phyloP scores from a whole-genome alignment of 30 jellyfish, hydroid and myxozoan genomes.

The Nemopilema nomurai region DNA sequence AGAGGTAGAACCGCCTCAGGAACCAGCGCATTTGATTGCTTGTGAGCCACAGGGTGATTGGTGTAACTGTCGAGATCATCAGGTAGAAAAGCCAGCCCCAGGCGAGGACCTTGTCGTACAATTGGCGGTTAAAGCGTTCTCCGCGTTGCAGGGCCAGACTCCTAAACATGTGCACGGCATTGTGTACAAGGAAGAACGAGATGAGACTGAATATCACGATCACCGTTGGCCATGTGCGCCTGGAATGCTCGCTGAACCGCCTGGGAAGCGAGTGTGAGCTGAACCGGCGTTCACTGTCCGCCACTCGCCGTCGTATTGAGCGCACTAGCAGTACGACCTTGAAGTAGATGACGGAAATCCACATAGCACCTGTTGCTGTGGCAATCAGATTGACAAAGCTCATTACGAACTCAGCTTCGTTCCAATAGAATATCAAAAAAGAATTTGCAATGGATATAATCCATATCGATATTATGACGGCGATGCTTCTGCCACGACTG shows the following conservation, averaged over 20 bases:
- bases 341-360: conserved; percentile 24
- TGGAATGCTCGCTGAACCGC: neutral
- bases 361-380: conserved; percentile 7
- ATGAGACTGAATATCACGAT: neutral
- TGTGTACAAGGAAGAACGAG: neutral
- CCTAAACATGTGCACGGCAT: neutral
- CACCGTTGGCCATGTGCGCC: conserved; percentile 33
- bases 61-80: conserved; percentile 17
- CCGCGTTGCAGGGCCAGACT: neutral
- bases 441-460: neutral
- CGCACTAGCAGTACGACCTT: conserved; percentile 31
- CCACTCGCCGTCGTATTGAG: conserved; percentile 13
- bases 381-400: neutral
- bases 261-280: neutral
- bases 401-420: neutral
- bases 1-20: neutral
- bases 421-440: neutral
- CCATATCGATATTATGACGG: conserved; percentile 17
- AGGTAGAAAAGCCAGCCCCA: conserved; percentile 38
- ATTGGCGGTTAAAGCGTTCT: neutral
- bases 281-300: conserved; percentile 9
- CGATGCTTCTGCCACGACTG: neutral
- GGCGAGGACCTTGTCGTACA: neutral
- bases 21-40: conserved; percentile 19
- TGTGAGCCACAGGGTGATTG: conserved; percentile 23